Evolutionary conservation across 1,140 invertebrate species (phyloP).

Genomic region (Myzus persicae): DNA sequence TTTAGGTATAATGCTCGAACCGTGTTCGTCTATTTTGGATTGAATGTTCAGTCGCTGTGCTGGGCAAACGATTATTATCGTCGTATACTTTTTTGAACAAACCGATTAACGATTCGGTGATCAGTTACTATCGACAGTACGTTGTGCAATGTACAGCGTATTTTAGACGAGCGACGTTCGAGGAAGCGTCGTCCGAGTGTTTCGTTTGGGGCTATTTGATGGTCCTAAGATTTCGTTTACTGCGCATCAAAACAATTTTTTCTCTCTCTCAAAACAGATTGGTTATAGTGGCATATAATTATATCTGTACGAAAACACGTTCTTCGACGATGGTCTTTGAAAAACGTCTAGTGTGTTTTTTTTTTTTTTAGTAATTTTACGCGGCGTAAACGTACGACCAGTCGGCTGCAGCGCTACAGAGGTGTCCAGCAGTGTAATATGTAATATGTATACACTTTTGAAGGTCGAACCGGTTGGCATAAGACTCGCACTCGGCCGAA

Average conservation of each 20-base stretch:
- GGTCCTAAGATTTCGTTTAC: background rate
- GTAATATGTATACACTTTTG: slow-evolving; percentile 12
- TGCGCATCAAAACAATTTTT: background rate
- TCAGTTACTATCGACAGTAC: background rate
- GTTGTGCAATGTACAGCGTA: background rate
- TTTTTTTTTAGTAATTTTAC: background rate
- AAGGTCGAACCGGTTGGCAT: slow-evolving; percentile 39
- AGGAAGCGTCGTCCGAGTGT: background rate
- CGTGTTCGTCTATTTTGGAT: background rate
- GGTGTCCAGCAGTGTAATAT: slow-evolving; percentile 24
- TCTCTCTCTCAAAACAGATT: no score
- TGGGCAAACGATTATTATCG: background rate
- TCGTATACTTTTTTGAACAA: background rate
- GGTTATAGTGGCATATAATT: background rate
- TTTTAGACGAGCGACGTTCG: background rate
- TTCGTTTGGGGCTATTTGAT: background rate
- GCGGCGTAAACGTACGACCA: background rate
- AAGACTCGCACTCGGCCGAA: slow-evolving; percentile 23
- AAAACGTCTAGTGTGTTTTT: background rate
- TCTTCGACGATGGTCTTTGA: slow-evolving; percentile 18
- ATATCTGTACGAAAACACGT: background rate
- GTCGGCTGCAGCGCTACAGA: background rate
- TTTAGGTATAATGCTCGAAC: background rate
- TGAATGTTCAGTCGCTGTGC: background rate
- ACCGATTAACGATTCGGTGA: background rate